These are phyloP conservation scores for Gortyna flavago DNA, from an alignment of 2,888 invertebrate genomes.

Conservation along the genomic window DNA sequence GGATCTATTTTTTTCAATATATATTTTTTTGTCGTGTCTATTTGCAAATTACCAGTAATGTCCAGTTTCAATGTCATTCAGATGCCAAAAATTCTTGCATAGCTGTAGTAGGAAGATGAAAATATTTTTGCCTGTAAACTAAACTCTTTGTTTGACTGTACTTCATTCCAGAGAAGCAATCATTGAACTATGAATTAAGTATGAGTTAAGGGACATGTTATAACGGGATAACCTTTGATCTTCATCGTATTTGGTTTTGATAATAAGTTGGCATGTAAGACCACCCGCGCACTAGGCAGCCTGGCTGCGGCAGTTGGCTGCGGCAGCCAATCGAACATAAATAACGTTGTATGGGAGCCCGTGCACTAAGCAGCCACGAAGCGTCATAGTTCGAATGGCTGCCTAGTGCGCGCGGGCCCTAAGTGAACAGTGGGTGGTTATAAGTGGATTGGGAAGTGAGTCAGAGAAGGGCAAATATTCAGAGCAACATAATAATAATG, in stretches of 20 bases:
- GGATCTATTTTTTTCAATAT: background rate
- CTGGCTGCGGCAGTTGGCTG: too few species aligned
- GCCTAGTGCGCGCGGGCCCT: too few species aligned
- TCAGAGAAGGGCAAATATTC: background rate
- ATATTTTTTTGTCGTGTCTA: background rate
- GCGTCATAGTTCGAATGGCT: too few species aligned
- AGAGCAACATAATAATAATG: background rate
- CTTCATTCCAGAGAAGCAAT: conserved; percentile 49
- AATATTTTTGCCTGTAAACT: background rate
- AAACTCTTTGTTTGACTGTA: conserved; percentile 8
- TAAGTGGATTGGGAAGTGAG: conserved; percentile 10
- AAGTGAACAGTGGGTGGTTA: conserved; percentile 46
- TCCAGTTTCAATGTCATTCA: background rate
- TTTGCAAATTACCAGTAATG: background rate
- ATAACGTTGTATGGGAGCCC: too few species aligned
- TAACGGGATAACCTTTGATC: conserved; percentile 54
- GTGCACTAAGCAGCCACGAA: too few species aligned
- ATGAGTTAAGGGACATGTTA: conserved; percentile 57
- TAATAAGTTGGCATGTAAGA: conserved; percentile 52
- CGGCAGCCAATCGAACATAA: too few species aligned
- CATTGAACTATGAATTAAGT: conserved; percentile 67
- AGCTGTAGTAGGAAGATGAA: background rate
- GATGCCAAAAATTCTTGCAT: background rate
- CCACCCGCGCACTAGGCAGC: too few species aligned
- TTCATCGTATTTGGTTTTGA: conserved; percentile 44